A percentile compares a stretch with the other conserved stretches of the same genome.
Conservation (phyloP, 2,797 vertebrate species). For the Pogonophryne albipinna region DNA sequence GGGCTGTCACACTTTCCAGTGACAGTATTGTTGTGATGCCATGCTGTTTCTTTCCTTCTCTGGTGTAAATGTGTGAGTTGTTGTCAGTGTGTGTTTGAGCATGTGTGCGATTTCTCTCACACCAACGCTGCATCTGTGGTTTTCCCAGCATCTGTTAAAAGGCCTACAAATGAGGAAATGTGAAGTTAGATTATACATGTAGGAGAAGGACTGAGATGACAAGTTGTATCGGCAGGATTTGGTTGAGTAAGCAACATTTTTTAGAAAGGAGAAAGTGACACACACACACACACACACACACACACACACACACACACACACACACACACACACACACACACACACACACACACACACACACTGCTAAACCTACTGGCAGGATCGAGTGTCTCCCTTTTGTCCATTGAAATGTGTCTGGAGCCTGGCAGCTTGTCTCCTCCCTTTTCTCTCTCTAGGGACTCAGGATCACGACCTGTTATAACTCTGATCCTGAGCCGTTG, state of each 20-base stretch:
- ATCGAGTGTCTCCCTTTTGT: slow-evolving; percentile 34
- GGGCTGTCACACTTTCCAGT: slow-evolving; percentile 12
- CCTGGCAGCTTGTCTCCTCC: slow-evolving; percentile 14
- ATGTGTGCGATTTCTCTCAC: slow-evolving; percentile 27
- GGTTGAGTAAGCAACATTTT: slow-evolving; percentile 4
- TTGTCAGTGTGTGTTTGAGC: slow-evolving; percentile 11
- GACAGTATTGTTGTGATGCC: neutral
- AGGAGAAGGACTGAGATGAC: slow-evolving; percentile 15
- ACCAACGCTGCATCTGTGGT: slow-evolving; percentile 28
- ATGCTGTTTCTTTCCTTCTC: neutral
- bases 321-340: too few species aligned
- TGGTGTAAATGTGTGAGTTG: neutral
- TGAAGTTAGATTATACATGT: slow-evolving; percentile 21
- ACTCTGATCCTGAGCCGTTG: slow-evolving; percentile 26
- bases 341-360: neutral
- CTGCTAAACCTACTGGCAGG: slow-evolving; percentile 23
- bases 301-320: neutral
- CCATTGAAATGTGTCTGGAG: slow-evolving; percentile 50
- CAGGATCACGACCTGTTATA: slow-evolving; percentile 53
- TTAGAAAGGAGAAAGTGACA: too few species aligned
- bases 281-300: too few species aligned
- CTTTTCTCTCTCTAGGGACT: slow-evolving; percentile 6
- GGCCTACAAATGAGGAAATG: slow-evolving; percentile 23
- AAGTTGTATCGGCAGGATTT: neutral
- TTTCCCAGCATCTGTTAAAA: slow-evolving; percentile 37